Conservation (phyloP, 2,797 vertebrate genomes). For the Centroberyx gerrardi region DNA sequence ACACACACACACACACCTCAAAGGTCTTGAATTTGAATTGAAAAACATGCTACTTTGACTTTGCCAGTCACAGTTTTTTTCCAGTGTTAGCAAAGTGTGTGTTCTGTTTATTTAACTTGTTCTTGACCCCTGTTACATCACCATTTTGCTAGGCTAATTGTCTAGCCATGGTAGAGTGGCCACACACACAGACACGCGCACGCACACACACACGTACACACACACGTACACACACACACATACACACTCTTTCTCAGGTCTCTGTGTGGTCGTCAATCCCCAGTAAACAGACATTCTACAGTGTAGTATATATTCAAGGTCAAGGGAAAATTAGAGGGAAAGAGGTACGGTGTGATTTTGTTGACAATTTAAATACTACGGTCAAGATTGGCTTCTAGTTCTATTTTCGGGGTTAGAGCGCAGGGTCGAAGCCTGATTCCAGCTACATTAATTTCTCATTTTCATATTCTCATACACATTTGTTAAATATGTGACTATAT, state of each 20-base stretch:
- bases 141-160: conserved; percentile 76
- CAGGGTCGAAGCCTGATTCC: conserved; percentile 47
- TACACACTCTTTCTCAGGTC: conserved; percentile 34
- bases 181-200: conserved; percentile 24
- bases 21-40: conserved; percentile 50
- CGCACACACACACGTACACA: neutral
- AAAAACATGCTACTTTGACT: conserved; percentile 74
- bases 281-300: conserved; percentile 77
- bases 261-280: conserved; percentile 79
- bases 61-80: conserved; percentile 49
- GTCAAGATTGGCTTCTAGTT: conserved; percentile 47
- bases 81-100: conserved; percentile 71
- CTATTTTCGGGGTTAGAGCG: conserved; percentile 45
- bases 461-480: conserved; percentile 55
- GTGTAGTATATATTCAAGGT: conserved; percentile 70
- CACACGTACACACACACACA: neutral
- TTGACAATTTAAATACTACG: conserved; percentile 61
- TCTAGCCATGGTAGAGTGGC: conserved; percentile 66
- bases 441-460: conserved; percentile 29
- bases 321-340: conserved; percentile 70
- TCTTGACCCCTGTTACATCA: conserved; percentile 83
- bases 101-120: conserved; percentile 84
- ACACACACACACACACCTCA: conserved; percentile 31
- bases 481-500: conserved; percentile 23
- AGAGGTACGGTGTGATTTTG: conserved; percentile 56